phyloP scores from a whole-genome alignment of 1,140 invertebrate genomes.

The Drosophila equinoxialis region DNA sequence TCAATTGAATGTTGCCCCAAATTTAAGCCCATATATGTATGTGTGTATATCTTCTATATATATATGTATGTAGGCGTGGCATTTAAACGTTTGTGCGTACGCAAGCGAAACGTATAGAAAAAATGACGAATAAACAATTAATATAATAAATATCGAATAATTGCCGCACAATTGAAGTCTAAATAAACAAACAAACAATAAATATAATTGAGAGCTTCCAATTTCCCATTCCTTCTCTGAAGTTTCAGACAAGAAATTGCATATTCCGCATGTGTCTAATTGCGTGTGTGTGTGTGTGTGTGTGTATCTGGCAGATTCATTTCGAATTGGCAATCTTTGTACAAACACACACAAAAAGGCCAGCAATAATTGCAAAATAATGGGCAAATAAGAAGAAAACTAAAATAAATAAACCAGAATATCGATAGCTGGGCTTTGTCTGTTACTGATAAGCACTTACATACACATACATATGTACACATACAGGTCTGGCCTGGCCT shows the following conservation, averaged over 20 bases:
- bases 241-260: constrained; percentile 17
- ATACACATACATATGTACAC: no score
- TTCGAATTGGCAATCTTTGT: not conserved
- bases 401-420: not conserved
- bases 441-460: not conserved
- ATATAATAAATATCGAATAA: constrained; percentile 40
- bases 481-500: not conserved
- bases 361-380: no score
- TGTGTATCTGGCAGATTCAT: not conserved
- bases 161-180: constrained; percentile 58
- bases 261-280: constrained; percentile 28
- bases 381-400: not conserved
- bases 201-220: constrained; percentile 40
- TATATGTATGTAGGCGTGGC: not conserved
- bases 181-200: constrained; percentile 58
- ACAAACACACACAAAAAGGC: not conserved
- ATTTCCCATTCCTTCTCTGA: constrained; percentile 3
- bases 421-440: constrained; percentile 4
- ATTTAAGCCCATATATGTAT: not conserved
- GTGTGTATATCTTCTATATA: not conserved
- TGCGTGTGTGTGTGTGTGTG: not conserved
- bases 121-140: not conserved
- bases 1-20: constrained; percentile 16
- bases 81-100: not conserved
- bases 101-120: not conserved